These are phyloP conservation scores for Cassiopea xamachana DNA, from an alignment of 30 jellyfish, hydroid and myxozoan genomes.

Conservation along the genomic window DNA sequence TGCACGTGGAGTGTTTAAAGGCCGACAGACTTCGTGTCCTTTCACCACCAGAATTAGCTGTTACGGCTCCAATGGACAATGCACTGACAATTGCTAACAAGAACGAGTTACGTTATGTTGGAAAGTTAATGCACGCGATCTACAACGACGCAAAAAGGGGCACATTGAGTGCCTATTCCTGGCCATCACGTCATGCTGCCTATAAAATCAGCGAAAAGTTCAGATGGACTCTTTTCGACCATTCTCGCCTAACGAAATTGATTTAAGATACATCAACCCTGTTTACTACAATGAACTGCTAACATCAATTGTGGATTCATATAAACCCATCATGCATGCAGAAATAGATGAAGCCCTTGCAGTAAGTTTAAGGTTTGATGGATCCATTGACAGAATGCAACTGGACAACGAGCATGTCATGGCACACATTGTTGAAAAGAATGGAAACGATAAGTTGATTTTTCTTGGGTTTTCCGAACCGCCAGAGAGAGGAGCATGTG, in stretches of 20 bases:
- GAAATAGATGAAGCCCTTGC: slow-evolving; percentile 1
- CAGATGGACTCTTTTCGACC: slow-evolving; percentile 17
- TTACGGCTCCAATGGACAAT: slow-evolving; percentile 27
- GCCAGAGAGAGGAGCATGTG: not conserved
- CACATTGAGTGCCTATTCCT: slow-evolving; percentile 29
- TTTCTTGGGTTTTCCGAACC: slow-evolving; percentile 2
- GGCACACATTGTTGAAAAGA: slow-evolving; percentile 27
- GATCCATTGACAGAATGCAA: slow-evolving; percentile 22
- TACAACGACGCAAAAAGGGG: slow-evolving; percentile 33
- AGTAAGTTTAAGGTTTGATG: not conserved
- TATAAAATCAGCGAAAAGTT: slow-evolving; percentile 18
- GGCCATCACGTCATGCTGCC: slow-evolving; percentile 19
- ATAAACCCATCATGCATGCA: slow-evolving; percentile 23
- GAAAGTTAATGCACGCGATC: slow-evolving; percentile 4
- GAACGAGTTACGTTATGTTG: slow-evolving; percentile 9
- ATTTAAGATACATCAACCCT: slow-evolving; percentile 19
- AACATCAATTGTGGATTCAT: slow-evolving; percentile 7
- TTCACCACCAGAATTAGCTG: slow-evolving; percentile 35
- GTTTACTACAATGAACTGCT: slow-evolving; percentile 2
- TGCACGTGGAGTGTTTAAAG: slow-evolving; percentile 31
- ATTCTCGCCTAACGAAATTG: slow-evolving; percentile 22
- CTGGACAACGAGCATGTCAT: slow-evolving; percentile 33
- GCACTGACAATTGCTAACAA: slow-evolving; percentile 30
- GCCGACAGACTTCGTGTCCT: slow-evolving; percentile 39
- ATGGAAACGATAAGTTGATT: slow-evolving; percentile 13